Evolutionary conservation across 35 echinoderm and acorn worm species (phyloP).

Genomic region (Lytechinus pictus): DNA sequence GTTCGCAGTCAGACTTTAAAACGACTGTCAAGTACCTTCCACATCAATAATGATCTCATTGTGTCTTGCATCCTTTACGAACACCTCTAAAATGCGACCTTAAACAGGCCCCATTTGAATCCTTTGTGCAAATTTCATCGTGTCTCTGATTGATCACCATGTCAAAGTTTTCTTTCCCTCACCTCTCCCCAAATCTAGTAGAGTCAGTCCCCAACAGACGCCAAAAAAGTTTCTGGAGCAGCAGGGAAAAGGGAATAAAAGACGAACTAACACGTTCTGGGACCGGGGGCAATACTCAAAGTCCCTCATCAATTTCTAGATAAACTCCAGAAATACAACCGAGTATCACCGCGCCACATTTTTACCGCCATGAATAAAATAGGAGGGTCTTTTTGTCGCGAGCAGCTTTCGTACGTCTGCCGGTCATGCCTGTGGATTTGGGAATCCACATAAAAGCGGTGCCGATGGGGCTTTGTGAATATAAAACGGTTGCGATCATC

Average conservation of each 20-base stretch:
- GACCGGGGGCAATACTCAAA: background rate
- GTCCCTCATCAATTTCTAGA: background rate
- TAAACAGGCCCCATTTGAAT: background rate
- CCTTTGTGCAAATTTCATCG: background rate
- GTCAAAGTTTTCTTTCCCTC: background rate
- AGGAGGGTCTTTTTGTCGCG: background rate
- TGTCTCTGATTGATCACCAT: background rate
- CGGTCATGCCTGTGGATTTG: background rate
- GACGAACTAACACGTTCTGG: background rate
- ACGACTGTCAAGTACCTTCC: background rate
- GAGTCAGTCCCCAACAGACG: background rate
- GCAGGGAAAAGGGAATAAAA: background rate
- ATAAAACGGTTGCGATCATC: background rate
- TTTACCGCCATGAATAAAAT: slow-evolving; percentile 4
- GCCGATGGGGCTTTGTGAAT: background rate
- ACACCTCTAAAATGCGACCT: background rate
- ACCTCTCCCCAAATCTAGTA: background rate
- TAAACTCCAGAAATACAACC: background rate
- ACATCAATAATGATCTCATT: background rate
- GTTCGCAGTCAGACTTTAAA: too few species aligned
- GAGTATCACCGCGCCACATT: background rate
- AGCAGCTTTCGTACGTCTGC: background rate
- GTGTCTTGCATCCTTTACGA: background rate
- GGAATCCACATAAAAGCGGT: background rate
- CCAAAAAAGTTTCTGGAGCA: background rate